A percentile compares a stretch with the other conserved stretches of the same genome.
phyloP scores from a whole-genome alignment of 2,888 invertebrate genomes.

The Synergus itoensis region DNA sequence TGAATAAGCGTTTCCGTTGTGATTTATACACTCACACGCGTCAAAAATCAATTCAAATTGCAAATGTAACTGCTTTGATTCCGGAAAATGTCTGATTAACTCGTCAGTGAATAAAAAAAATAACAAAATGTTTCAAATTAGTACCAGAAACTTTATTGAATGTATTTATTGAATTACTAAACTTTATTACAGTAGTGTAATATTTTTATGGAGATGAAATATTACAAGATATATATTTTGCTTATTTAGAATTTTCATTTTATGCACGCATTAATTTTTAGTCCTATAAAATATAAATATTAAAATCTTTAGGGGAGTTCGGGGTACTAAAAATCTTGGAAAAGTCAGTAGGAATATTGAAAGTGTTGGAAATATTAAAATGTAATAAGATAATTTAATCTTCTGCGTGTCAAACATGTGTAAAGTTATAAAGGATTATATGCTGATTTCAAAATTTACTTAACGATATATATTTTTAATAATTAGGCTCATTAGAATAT shows the following conservation, averaged over 20 bases:
- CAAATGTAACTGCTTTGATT: not conserved
- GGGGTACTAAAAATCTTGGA: not conserved
- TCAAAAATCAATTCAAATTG: not conserved
- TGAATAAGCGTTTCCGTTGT: constrained; percentile 11
- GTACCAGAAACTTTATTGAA: not conserved
- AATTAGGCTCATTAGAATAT: not conserved
- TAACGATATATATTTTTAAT: not conserved
- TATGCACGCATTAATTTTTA: not conserved
- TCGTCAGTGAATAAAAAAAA: not conserved
- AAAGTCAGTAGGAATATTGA: not conserved
- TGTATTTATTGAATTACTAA: not conserved
- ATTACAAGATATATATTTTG: not conserved
- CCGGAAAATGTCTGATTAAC: not conserved
- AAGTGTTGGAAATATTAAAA: not conserved
- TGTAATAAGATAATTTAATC: not conserved
- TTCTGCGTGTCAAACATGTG: not conserved
- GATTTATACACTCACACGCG: not conserved
- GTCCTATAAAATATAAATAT: not conserved
- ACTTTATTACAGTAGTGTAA: not conserved
- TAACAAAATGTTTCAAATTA: not conserved
- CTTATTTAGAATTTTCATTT: not conserved
- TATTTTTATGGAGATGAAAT: not conserved
- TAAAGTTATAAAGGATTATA: not conserved
- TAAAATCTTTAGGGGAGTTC: not conserved
- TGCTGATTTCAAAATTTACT: not conserved